These are phyloP conservation scores for Darevskia nairensis DNA, from an alignment of 2,797 vertebrate genomes.

Conservation along the genomic window DNA sequence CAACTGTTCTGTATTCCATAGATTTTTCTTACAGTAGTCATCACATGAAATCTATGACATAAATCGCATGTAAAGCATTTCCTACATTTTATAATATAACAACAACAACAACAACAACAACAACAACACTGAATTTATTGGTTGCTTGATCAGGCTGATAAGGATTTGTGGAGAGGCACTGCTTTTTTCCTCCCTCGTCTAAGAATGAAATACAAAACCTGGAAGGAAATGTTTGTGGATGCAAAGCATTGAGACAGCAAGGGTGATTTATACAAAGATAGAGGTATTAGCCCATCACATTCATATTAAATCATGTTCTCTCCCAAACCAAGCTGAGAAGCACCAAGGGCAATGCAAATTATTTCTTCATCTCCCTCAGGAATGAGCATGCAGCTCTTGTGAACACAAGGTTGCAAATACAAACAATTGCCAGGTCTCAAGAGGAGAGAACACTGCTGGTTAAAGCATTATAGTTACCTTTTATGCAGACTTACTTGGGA, in stretches of 20 bases:
- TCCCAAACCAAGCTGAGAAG: slow-evolving; percentile 42
- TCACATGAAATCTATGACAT: background rate
- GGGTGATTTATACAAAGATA: slow-evolving; percentile 23
- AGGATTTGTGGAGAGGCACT: background rate
- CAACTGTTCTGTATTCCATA: background rate
- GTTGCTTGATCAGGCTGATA: slow-evolving; percentile 36
- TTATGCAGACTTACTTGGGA: background rate
- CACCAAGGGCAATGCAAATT: slow-evolving; percentile 8
- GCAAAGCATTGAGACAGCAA: slow-evolving; percentile 39
- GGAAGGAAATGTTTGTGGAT: slow-evolving; percentile 12
- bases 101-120: no score
- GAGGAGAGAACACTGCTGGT: background rate
- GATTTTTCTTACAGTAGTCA: slow-evolving; percentile 44
- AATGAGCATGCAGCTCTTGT: background rate
- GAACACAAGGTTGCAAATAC: slow-evolving; percentile 12
- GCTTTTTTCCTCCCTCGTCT: background rate
- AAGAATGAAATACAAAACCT: background rate
- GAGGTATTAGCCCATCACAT: slow-evolving; percentile 8
- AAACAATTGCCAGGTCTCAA: background rate
- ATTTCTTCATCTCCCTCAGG: background rate
- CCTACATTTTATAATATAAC: slow-evolving; percentile 1
- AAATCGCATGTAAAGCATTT: slow-evolving; percentile 38
- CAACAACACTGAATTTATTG: background rate
- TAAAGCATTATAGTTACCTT: slow-evolving; percentile 9
- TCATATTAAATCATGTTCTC: slow-evolving; percentile 24